Conservation (phyloP, 2,888 invertebrate species). For the Pyrocoelia pectoralis region DNA sequence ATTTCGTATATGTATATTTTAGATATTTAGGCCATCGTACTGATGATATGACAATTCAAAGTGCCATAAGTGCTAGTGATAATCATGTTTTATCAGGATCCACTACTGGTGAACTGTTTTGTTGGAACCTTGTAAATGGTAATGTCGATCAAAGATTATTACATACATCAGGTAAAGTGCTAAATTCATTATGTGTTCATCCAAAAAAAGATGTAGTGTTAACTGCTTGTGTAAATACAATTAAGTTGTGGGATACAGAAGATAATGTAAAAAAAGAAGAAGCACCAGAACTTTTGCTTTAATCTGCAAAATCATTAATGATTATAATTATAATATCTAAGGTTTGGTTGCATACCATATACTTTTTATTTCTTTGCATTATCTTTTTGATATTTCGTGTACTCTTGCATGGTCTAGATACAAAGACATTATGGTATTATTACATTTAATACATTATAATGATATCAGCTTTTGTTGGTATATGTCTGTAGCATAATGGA, state of each 20-base stretch:
- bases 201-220: conserved; percentile 76
- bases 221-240: conserved; percentile 76
- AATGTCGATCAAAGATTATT: conserved; percentile 64
- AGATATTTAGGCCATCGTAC: conserved; percentile 86
- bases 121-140: conserved; percentile 89
- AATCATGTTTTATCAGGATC: conserved; percentile 90
- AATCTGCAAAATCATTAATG: too few species aligned
- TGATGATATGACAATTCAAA: conserved; percentile 86
- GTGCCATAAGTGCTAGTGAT: conserved; percentile 84
- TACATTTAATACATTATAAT: too few species aligned
- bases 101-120: conserved; percentile 82
- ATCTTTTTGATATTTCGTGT: too few species aligned
- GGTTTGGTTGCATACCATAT: too few species aligned
- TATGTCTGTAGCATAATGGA: too few species aligned
- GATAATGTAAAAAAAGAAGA: conserved; percentile 37
- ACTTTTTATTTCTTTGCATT: too few species aligned
- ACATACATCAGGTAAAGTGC: conserved; percentile 66
- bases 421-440: too few species aligned
- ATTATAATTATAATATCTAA: too few species aligned
- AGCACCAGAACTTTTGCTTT: too few species aligned
- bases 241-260: conserved; percentile 72
- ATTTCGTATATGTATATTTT: conserved; percentile 36
- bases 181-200: conserved; percentile 84
- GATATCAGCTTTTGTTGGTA: too few species aligned
- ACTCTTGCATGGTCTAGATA: too few species aligned